Evolutionary conservation across 2,113 vertebrate species (phyloP).

Genomic region (Sylvietta virens): DNA sequence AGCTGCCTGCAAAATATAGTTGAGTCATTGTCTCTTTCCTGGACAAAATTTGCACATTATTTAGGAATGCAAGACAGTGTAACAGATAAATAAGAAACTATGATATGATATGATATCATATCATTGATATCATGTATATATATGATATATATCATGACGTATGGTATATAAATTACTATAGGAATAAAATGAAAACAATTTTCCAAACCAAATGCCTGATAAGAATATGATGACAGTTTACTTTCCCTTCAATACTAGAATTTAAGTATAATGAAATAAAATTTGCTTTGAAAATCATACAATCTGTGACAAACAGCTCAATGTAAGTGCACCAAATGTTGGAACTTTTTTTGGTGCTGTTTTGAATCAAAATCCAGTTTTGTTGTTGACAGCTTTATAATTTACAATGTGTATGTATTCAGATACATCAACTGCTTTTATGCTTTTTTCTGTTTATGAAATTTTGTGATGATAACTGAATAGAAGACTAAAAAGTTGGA

Average conservation of each 20-base stretch:
- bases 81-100: background rate
- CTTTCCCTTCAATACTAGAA: background rate
- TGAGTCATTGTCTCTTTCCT: background rate
- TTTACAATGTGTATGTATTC: background rate
- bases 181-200: background rate
- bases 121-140: no score
- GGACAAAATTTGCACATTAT: background rate
- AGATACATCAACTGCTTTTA: background rate
- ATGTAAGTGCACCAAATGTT: background rate
- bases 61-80: background rate
- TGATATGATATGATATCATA: background rate
- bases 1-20: slow-evolving; percentile 5
- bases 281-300: background rate
- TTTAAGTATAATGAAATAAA: background rate
- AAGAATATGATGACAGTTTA: background rate
- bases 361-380: background rate
- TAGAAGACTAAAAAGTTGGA: background rate
- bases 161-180: background rate
- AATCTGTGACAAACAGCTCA: background rate
- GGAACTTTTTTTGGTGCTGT: background rate
- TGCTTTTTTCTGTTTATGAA: background rate
- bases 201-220: background rate
- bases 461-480: background rate
- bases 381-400: background rate
- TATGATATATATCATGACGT: no score